These are phyloP conservation scores for Craseonycteris thonglongyai DNA, from an alignment of 2,113 vertebrate species.

Conservation along the genomic window DNA sequence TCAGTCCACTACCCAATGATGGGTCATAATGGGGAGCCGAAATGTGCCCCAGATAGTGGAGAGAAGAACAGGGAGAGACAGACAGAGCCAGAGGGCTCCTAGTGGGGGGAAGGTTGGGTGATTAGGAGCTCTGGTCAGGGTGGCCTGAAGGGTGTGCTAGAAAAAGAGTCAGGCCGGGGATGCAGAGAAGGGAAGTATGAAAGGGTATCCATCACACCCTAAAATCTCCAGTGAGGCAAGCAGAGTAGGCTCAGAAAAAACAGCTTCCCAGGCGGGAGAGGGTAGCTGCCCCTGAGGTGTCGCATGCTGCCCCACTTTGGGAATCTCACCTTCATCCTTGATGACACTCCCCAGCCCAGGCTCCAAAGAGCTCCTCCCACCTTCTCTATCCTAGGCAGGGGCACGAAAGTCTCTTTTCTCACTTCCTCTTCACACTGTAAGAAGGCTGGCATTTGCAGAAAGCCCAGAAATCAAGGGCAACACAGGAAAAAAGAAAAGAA, in stretches of 20 bases:
- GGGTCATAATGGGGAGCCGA: not conserved
- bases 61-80: not conserved
- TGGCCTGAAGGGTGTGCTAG: not conserved
- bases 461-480: conserved; percentile 37
- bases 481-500: not conserved
- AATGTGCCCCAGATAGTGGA: not conserved
- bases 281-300: not conserved
- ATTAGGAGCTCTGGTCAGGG: not conserved
- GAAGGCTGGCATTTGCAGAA: conserved; percentile 63
- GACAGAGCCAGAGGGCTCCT: not conserved
- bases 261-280: not conserved
- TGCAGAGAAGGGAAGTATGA: not conserved
- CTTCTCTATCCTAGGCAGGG: not conserved
- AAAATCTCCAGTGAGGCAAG: not conserved
- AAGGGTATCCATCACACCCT: not conserved
- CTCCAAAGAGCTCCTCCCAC: not conserved
- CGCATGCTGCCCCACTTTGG: not conserved
- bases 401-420: conserved; percentile 37
- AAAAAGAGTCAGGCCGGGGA: not conserved
- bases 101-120: not conserved
- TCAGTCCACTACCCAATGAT: not conserved
- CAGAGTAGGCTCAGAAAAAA: not conserved
- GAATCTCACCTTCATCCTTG: not conserved
- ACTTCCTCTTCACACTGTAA: conserved; percentile 47
- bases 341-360: not conserved